Percentiles rank a stretch among this genome's conserved stretches.
Conservation (phyloP, 2,888 invertebrate genomes). For the Tiphia femorata region DNA sequence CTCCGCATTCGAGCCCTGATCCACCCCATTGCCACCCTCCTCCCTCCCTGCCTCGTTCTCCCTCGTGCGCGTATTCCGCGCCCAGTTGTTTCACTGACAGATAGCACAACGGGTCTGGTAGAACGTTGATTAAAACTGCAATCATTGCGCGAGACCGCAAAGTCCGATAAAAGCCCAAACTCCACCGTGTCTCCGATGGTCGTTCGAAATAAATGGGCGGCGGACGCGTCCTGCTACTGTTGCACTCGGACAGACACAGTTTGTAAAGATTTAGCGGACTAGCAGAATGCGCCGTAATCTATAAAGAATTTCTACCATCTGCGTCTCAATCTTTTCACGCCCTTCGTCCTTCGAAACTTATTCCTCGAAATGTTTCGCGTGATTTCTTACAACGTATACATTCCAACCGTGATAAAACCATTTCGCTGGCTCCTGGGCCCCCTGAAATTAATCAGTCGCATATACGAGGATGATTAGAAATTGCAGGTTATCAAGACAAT, state of each 20-base stretch:
- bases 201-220: conserved; percentile 25
- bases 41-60: not conserved
- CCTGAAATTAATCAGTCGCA: too few relatives aligned
- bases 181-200: conserved; percentile 28
- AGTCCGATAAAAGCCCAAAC: conserved; percentile 51
- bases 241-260: conserved; percentile 11
- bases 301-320: too few relatives aligned
- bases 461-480: too few relatives aligned
- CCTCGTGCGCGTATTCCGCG: conserved; percentile 7
- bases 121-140: conserved; percentile 56
- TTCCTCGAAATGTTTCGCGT: too few relatives aligned
- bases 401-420: too few relatives aligned
- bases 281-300: too few relatives aligned
- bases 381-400: too few relatives aligned
- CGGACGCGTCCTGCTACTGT: conserved; percentile 12
- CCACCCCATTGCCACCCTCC: conserved; percentile 3
- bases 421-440: too few relatives aligned
- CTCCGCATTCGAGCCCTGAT: conserved; percentile 1
- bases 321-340: too few relatives aligned
- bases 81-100: conserved; percentile 40
- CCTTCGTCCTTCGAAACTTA: too few relatives aligned
- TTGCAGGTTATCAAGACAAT: too few relatives aligned
- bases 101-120: conserved; percentile 37
- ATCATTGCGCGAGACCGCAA: conserved; percentile 49
- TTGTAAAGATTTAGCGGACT: conserved; percentile 29